A percentile compares a stretch with the other conserved stretches of the same genome.
Conservation (phyloP, 2,888 invertebrate genomes). For the Agrypnus murinus region DNA sequence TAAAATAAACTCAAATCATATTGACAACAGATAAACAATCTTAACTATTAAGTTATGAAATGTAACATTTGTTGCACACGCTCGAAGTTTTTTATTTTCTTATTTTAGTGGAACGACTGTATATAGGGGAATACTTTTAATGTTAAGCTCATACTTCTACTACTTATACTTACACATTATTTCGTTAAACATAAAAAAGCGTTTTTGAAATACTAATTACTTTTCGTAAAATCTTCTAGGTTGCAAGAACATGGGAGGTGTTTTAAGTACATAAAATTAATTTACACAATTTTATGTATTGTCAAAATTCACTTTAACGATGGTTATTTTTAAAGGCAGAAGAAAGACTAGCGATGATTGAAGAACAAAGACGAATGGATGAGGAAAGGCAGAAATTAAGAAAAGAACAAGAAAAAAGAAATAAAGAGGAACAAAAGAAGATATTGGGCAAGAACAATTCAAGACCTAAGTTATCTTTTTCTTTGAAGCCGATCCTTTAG, state of each 20-base stretch:
- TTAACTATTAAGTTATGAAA: no score
- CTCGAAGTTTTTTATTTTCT: no score
- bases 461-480: constrained; percentile 95
- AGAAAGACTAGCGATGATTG: constrained; percentile 96
- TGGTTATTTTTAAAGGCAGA: constrained; percentile 83
- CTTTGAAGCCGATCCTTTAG: constrained; percentile 83
- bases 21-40: no score
- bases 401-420: constrained; percentile 93
- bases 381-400: constrained; percentile 95
- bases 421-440: constrained; percentile 96
- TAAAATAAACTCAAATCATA: no score
- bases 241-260: neutral
- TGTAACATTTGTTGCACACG: no score
- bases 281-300: neutral
- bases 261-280: neutral
- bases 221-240: neutral
- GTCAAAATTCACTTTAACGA: neutral
- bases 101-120: no score
- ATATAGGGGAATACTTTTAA: no score
- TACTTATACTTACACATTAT: no score
- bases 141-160: no score
- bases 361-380: constrained; percentile 96
- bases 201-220: no score
- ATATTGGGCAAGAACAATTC: constrained; percentile 98
- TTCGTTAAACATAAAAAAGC: no score